Conservation (phyloP, 2,113 vertebrate genomes). For the Tychaedon coryphoeus region DNA sequence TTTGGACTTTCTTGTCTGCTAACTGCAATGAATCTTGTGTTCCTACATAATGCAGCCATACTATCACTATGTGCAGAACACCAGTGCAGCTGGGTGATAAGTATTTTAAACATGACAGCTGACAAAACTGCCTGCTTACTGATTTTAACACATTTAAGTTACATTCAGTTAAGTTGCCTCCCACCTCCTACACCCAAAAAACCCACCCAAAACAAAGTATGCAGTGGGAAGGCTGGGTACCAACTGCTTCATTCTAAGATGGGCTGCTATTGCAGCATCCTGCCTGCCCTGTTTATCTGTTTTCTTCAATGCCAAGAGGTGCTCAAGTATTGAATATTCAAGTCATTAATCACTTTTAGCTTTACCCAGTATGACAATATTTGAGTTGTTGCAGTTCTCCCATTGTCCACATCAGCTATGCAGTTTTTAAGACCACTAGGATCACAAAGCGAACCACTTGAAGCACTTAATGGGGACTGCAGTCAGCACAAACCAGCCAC, state of each 20-base stretch:
- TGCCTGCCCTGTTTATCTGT: background rate
- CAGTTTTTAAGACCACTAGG: background rate
- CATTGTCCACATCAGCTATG: background rate
- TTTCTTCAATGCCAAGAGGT: background rate
- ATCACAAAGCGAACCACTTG: background rate
- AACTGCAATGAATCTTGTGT: background rate
- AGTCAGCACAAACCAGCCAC: background rate
- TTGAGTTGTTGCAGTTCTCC: background rate
- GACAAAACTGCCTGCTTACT: background rate
- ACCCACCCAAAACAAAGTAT: background rate
- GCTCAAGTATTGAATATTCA: background rate
- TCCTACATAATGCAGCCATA: background rate
- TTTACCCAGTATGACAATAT: background rate
- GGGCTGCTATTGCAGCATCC: background rate
- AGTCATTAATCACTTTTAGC: background rate
- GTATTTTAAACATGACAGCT: background rate
- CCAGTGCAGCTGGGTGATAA: constrained; percentile 8
- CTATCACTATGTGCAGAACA: background rate
- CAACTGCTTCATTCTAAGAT: background rate
- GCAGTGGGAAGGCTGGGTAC: background rate
- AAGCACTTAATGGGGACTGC: background rate
- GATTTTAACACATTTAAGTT: background rate
- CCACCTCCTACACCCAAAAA: background rate
- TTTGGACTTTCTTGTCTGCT: background rate
- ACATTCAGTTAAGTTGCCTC: background rate